Evolutionary conservation across 1,140 invertebrate genomes (phyloP), one percentile per base, ranked within the genome.

Genomic region (Vollenhovia emeryi): DNA sequence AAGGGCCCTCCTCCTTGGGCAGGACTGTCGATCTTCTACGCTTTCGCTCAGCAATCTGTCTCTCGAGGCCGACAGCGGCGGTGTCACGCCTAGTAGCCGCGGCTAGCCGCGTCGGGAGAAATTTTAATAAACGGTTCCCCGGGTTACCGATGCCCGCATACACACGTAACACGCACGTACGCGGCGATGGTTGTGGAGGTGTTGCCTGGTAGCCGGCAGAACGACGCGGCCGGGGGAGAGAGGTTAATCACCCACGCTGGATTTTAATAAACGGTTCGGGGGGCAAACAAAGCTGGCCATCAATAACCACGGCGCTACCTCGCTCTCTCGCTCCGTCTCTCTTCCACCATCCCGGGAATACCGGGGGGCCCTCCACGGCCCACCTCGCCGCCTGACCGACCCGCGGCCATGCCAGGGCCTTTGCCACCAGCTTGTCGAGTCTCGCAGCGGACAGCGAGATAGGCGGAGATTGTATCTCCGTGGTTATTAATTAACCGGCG

Each of bases 401-500:
- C 88, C 45, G 73, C 71, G 78, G 82, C 85, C 88, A 90, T 87
- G 85, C 69, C 89, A 87, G 90, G 90, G 88, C 91, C 89, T 90
- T 92, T 91, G 90, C 92, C 91, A 93, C 91, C 91, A 92, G 92
- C 87, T 92, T 92, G 90, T 92, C 91, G 91, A 90, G 91, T 68
- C 82, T 80, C 86, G 78, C 78, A 76, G 75, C 82, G 91, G 87
- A 93, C 90, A 90, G 91, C 73, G 85, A 93, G 92, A 94, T 93
- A 94, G 93, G 93, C 93, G 93, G 93, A 94, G 94, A 94, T 94
- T 89, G 88, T 94, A 94, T 94, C 94, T 94, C 86, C 90, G 91
- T 93, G 93, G 93, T 94, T 94, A 94, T 94, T 94, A 94, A 94
- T 94, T 94, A 94, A 94, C 92, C 92, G 93, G 90, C 91, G 89